Percentiles rank a stretch among this genome's conserved stretches.
These are phyloP conservation scores for Acipenser ruthenus DNA, from an alignment of 2,797 vertebrate genomes.

Conservation along the genomic window DNA sequence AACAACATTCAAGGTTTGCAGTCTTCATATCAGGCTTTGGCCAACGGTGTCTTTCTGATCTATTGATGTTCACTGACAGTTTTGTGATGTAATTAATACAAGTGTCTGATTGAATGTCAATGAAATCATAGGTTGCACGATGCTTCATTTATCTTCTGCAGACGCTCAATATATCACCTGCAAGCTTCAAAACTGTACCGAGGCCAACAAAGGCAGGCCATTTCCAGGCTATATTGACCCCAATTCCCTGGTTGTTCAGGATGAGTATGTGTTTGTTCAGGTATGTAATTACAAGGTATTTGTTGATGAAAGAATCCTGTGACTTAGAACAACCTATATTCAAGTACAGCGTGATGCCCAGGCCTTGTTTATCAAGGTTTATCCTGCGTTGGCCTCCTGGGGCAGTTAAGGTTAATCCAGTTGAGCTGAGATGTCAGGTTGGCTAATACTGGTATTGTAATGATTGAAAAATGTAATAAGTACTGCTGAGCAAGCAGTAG, in stretches of 20 bases:
- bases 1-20: constrained; percentile 35
- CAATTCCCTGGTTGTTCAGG: constrained; percentile 94
- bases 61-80: constrained; percentile 30
- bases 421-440: not conserved
- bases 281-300: constrained; percentile 53
- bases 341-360: not conserved
- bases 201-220: constrained; percentile 81
- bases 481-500: not conserved
- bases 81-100: constrained; percentile 48
- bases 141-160: constrained; percentile 43
- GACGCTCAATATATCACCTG: constrained; percentile 93
- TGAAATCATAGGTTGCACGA: constrained; percentile 32
- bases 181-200: constrained; percentile 93
- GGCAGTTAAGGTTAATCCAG: constrained; percentile 6
- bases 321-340: constrained; percentile 3
- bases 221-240: constrained; percentile 95
- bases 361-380: not conserved
- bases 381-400: not conserved
- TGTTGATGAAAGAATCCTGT: not conserved
- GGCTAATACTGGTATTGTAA: not conserved
- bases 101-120: constrained; percentile 39
- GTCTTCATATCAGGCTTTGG: constrained; percentile 2
- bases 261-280: constrained; percentile 98
- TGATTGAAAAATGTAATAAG: not conserved
- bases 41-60: constrained; percentile 29